Evolutionary conservation across 2,888 invertebrate species (phyloP), one percentile per base, ranked within the genome.

Genomic region (Empis livida): DNA sequence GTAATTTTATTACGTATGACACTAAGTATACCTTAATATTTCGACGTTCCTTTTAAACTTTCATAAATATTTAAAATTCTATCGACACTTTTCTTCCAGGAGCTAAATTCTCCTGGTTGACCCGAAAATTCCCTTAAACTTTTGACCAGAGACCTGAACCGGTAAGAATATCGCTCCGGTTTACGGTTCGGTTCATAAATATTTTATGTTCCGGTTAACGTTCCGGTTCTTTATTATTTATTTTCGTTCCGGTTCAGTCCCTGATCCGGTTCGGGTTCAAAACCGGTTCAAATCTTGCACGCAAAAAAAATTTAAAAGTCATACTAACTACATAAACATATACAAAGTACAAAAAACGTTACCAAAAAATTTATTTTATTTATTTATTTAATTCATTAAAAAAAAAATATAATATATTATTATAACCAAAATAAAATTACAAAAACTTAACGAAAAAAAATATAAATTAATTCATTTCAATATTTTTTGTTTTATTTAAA

Each of bases 1-100:
- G 41, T 15, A n/a, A 50, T 47, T 32, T 47, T 50, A 10, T 49
- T 43, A 4, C 49, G 42, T 37, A 49, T 42, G 6, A 46, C 46
- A 23, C 42, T 44, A 27, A 46, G 10, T 10, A 49, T 49, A 6
- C 44, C 46, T 14, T 42, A 46, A 17, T 46, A 46, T 23, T 41
- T 46, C 1, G 49, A 20, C 5, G 46, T 46, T 15, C 43, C 49
- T 30, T 17, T 45, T n/a, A 46, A 32, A 14, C 13, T 30, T 16
- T 43, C 43, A 30, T 43, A 43, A 17, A 43, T 14, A n/a, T 31
- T 43, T 15, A 43, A 14, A 15, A 43, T 43, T 43, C 43, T 43
- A 16, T 43, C 32, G 5, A 43, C 43, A 43, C 43, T 43, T 43
- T 43, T 30, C 14, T 43, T 42, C 42, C 42, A 42, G 11, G 42